A percentile compares a stretch with the other conserved stretches of the same genome.
These are phyloP conservation scores for Corydoras maculifer DNA, from an alignment of 2,113 vertebrate species.

Conservation along the genomic window DNA sequence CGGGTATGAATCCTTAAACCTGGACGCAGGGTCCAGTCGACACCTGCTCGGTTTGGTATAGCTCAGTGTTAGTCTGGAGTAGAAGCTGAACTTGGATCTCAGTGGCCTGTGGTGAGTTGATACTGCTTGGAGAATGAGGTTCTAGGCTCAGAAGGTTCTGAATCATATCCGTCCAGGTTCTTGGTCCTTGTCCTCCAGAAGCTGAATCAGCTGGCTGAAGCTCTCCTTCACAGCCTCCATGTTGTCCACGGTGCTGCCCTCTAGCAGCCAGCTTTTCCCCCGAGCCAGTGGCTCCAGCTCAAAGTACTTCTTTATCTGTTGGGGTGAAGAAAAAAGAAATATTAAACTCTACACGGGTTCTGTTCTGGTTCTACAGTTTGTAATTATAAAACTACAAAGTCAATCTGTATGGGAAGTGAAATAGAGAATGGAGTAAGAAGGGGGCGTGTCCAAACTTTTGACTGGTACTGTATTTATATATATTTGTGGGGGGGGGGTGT, in stretches of 20 bases:
- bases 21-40: conserved; percentile 10
- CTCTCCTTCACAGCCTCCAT: conserved; percentile 86
- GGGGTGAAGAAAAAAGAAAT: too few relatives aligned
- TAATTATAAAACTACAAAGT: too few relatives aligned
- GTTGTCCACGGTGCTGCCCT: conserved; percentile 83
- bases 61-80: conserved; percentile 13
- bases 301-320: conserved; percentile 95
- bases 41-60: conserved; percentile 17
- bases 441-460: too few relatives aligned
- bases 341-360: too few relatives aligned
- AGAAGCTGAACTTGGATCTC: conserved; percentile 11
- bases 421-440: too few relatives aligned
- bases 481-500: too few relatives aligned
- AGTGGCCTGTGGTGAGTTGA: conserved; percentile 18
- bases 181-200: conserved; percentile 89
- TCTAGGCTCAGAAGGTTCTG: conserved; percentile 1
- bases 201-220: conserved; percentile 84
- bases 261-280: conserved; percentile 95
- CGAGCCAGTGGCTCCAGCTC: conserved; percentile 96
- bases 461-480: too few relatives aligned
- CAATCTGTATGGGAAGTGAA: too few relatives aligned
- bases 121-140: conserved; percentile 15
- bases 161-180: conserved; percentile 85
- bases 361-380: too few relatives aligned
- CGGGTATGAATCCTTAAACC: conserved; percentile 12